Conservation (phyloP, 1,140 invertebrate genomes). For the Papilio polyxenes region DNA sequence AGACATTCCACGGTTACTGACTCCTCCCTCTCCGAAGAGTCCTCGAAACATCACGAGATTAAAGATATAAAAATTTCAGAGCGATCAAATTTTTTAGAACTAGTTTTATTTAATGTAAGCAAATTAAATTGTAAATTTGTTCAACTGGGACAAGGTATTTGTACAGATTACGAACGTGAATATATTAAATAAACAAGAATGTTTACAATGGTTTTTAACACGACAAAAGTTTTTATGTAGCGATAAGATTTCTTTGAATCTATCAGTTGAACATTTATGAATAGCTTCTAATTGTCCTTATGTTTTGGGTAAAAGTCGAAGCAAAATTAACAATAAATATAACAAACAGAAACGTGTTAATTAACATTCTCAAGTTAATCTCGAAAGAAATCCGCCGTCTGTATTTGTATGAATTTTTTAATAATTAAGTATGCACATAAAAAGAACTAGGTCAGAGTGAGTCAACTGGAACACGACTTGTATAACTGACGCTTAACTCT, state of each 20-base stretch:
- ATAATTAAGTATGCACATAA: slow-evolving; percentile 32
- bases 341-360: neutral
- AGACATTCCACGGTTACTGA: neutral
- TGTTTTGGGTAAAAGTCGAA: neutral
- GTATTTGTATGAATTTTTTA: slow-evolving; percentile 7
- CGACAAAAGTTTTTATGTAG: too few species aligned
- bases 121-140: neutral
- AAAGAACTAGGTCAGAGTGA: slow-evolving; percentile 30
- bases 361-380: slow-evolving; percentile 7
- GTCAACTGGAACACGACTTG: slow-evolving; percentile 21
- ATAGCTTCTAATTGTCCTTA: neutral
- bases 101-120: slow-evolving; percentile 2
- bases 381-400: slow-evolving; percentile 4
- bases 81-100: neutral
- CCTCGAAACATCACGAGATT: slow-evolving; percentile 2
- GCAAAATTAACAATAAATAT: neutral
- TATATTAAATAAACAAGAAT: neutral
- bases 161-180: neutral
- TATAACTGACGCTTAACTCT: slow-evolving; percentile 19
- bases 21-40: neutral
- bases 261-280: too few species aligned
- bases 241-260: too few species aligned
- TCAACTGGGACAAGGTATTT: neutral
- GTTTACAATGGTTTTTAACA: neutral
- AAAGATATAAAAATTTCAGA: slow-evolving; percentile 12